Percentiles rank a stretch among this genome's conserved stretches.
Conservation (phyloP, 2,888 invertebrate genomes). For the Cerastis leucographa region DNA sequence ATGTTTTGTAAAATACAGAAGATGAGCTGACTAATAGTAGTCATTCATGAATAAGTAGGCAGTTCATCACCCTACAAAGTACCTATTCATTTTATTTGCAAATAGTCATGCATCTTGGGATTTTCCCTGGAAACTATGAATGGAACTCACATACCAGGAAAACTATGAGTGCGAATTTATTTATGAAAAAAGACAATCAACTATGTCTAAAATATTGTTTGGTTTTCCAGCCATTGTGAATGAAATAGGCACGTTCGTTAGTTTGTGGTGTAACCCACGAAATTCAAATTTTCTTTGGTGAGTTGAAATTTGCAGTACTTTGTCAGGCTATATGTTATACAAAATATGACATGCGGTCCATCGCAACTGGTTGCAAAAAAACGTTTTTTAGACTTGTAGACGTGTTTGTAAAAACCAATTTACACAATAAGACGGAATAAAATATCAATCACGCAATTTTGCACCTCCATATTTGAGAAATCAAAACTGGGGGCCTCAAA, state of each 20-base stretch:
- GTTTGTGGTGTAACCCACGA: background rate
- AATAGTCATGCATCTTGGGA: background rate
- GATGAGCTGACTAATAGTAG: background rate
- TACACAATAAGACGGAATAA: no score
- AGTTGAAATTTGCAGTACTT: no score
- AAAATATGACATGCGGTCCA: no score
- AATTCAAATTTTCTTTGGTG: no score
- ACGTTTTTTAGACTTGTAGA: no score
- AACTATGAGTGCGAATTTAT: background rate
- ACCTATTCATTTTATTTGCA: background rate
- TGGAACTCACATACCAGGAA: background rate
- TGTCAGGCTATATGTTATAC: no score
- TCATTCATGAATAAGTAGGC: background rate
- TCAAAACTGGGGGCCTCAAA: no score
- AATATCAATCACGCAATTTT: no score
- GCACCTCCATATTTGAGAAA: no score
- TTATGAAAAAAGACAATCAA: background rate
- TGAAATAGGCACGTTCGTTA: background rate
- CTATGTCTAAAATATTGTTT: background rate
- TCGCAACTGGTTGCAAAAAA: no score
- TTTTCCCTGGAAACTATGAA: conserved; percentile 2
- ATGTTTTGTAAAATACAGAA: background rate
- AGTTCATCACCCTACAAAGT: background rate
- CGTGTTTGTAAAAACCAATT: no score
- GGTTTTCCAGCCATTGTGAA: background rate